Evolutionary conservation across 2,113 vertebrate genomes (phyloP).

Genomic region (Cyanoramphus novaezelandiae): DNA sequence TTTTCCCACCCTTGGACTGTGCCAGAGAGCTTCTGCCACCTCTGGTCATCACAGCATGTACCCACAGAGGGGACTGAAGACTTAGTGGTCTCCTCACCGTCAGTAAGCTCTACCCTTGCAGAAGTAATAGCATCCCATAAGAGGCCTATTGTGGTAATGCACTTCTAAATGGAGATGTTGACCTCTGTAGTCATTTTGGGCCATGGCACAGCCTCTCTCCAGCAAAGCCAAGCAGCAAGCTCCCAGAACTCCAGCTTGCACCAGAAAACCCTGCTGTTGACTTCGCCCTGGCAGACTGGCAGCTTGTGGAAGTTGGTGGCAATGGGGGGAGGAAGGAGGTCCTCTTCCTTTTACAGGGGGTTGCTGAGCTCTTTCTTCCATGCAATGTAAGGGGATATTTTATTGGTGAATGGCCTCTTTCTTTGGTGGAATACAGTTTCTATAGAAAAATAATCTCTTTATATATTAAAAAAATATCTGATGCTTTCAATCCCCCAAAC

Average conservation of each 20-base stretch:
- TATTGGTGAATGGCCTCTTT: not conserved
- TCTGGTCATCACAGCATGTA: fast-evolving
- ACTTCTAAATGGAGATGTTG: fast-evolving
- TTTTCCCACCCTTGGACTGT: not conserved
- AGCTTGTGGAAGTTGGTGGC: fast-evolving
- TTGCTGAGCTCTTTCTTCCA: not conserved
- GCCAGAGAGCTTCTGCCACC: not conserved
- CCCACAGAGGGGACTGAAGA: not conserved
- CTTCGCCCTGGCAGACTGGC: not conserved
- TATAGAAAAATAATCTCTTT: not conserved
- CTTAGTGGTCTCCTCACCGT: fast-evolving
- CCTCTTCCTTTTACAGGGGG: not conserved
- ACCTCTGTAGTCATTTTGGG: not conserved
- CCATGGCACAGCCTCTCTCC: not conserved
- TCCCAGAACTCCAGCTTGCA: not conserved
- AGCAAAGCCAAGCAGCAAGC: not conserved
- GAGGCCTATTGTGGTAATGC: fast-evolving
- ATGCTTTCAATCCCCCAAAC: not conserved
- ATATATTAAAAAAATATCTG: not conserved
- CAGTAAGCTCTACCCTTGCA: not conserved
- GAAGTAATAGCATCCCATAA: not conserved
- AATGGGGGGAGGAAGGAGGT: not conserved
- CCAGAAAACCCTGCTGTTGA: fast-evolving
- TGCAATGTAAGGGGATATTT: fast-evolving
- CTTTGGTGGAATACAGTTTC: not conserved